A percentile compares a stretch with the other conserved stretches of the same genome.
phyloP scores from a whole-genome alignment of 2,797 vertebrate genomes.

The Orientallactaga sibirica region DNA sequence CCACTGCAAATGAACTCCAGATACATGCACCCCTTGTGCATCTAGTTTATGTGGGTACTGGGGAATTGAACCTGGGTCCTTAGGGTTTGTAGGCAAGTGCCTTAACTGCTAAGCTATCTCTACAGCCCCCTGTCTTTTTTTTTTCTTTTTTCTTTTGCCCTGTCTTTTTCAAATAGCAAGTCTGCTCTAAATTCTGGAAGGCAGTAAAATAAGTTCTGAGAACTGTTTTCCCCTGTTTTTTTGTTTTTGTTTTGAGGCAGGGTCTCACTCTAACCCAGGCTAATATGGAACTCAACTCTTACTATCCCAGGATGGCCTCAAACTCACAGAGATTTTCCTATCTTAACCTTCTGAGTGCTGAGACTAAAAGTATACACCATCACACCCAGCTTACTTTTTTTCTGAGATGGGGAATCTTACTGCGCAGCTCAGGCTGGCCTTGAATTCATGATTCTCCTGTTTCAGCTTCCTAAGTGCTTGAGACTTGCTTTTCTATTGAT shows the following conservation, averaged over 20 bases:
- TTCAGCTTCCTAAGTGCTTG: not conserved
- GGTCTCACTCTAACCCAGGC: no score
- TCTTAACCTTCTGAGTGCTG: no score
- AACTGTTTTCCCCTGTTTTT: not conserved
- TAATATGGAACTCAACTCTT: no score
- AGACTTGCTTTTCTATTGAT: not conserved
- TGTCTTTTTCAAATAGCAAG: not conserved
- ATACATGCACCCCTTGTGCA: no score
- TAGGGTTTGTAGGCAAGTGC: no score
- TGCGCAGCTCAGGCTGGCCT: not conserved
- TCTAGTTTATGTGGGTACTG: not conserved
- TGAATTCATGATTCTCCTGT: not conserved
- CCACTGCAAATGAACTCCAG: no score
- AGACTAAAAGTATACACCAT: no score
- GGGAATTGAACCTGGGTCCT: not conserved
- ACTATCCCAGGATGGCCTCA: no score
- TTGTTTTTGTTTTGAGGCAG: not conserved
- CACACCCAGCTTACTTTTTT: no score
- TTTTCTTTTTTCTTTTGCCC: not conserved
- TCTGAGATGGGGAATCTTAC: not conserved
- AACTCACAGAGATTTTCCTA: no score
- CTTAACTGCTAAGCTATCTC: not conserved
- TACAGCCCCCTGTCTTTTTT: no score
- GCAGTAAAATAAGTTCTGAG: constrained; percentile 35
- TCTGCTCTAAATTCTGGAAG: constrained; percentile 13